Evolutionary conservation across 1,140 invertebrate genomes (phyloP).

Genomic region (Anoplolepis gracilipes): DNA sequence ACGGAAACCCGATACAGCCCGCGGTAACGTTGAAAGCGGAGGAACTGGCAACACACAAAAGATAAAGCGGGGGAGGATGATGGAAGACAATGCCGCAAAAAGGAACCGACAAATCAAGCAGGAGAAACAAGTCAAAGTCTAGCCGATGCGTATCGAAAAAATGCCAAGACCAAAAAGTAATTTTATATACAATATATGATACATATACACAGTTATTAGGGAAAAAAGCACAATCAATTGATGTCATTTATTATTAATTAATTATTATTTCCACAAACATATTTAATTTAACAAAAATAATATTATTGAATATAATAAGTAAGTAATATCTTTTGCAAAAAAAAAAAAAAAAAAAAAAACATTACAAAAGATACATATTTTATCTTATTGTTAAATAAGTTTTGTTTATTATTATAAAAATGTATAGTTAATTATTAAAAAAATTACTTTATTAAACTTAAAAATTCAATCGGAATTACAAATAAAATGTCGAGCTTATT

Average conservation of each 20-base stretch:
- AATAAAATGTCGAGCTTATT: neutral
- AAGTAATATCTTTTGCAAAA: neutral
- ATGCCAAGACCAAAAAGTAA: slow-evolving; percentile 38
- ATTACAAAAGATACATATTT: neutral
- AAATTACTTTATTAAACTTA: neutral
- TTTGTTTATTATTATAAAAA: neutral
- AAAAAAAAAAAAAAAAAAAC: too few relatives aligned
- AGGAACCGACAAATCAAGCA: slow-evolving; percentile 55
- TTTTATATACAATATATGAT: slow-evolving; percentile 2
- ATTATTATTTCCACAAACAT: neutral
- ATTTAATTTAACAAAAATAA: slow-evolving; percentile 1
- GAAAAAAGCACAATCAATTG: neutral
- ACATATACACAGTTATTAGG: slow-evolving; percentile 6
- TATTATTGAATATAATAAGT: slow-evolving; percentile 1
- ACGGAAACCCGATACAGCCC: slow-evolving; percentile 60
- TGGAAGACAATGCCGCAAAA: slow-evolving; percentile 56
- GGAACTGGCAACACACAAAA: slow-evolving; percentile 61
- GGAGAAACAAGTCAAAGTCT: slow-evolving; percentile 57
- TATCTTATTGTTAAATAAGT: neutral
- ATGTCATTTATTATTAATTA: neutral
- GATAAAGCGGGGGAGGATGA: slow-evolving; percentile 57
- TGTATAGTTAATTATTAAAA: neutral
- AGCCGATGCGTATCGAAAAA: slow-evolving; percentile 41
- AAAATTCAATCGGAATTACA: neutral
- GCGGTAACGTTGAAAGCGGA: slow-evolving; percentile 61